Percentiles rank a stretch among this genome's conserved stretches.
phyloP scores from a whole-genome alignment of 2,888 invertebrate species.

The Lasius platythorax region DNA sequence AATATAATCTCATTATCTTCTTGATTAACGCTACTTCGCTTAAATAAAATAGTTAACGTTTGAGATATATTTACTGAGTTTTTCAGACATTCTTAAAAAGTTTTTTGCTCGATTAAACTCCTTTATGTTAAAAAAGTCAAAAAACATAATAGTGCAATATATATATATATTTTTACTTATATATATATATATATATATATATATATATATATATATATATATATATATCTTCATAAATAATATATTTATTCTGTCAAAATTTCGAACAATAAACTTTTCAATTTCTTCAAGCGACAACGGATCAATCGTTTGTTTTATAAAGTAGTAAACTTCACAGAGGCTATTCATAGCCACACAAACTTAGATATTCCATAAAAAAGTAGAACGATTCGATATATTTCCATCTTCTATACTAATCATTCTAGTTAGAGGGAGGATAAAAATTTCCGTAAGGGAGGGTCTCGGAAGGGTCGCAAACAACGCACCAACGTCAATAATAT shows the following conservation, averaged over 20 bases:
- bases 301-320: conserved; percentile 8
- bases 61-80: not conserved
- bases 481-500: not conserved
- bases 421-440: not conserved
- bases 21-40: not conserved
- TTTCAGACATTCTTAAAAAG: not conserved
- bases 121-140: conserved; percentile 11
- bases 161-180: no score
- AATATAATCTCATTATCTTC: not conserved
- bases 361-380: not conserved
- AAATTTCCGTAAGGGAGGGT: not conserved
- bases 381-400: not conserved
- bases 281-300: not conserved
- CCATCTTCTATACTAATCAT: not conserved
- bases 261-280: conserved; percentile 6
- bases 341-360: not conserved
- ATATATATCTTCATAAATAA: not conserved
- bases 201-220: no score
- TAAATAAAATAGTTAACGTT: not conserved
- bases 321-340: not conserved
- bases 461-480: not conserved
- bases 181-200: no score
- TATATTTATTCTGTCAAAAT: conserved; percentile 5
- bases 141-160: not conserved
- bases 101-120: not conserved